These are phyloP conservation scores for Rhinoptilus africanus DNA, from an alignment of 2,113 vertebrate genomes.

Conservation along the genomic window DNA sequence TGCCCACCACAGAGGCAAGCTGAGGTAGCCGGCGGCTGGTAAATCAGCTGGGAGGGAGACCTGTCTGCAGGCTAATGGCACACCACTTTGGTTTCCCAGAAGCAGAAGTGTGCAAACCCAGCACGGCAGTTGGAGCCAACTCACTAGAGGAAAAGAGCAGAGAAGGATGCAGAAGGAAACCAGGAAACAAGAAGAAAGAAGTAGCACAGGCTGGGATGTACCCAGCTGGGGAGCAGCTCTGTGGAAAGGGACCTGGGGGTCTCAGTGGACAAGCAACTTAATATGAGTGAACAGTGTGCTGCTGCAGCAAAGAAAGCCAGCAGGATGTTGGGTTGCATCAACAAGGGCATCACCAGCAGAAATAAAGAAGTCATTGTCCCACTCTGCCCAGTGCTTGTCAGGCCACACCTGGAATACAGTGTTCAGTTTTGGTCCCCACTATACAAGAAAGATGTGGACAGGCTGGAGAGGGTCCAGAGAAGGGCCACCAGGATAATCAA, in stretches of 20 bases:
- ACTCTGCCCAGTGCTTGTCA: background rate
- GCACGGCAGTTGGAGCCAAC: background rate
- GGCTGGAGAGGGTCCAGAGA: background rate
- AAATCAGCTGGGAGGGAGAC: background rate
- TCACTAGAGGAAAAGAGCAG: background rate
- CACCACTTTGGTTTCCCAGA: background rate
- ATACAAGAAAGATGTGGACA: background rate
- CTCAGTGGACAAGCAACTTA: background rate
- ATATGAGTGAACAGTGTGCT: background rate
- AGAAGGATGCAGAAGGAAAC: background rate
- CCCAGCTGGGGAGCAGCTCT: too few species aligned
- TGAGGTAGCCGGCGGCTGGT: too few species aligned
- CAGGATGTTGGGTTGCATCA: background rate
- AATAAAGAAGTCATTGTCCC: background rate
- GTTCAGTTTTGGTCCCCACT: background rate
- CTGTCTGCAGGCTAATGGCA: background rate
- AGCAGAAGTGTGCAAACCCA: background rate
- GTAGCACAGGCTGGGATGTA: background rate
- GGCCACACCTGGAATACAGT: background rate
- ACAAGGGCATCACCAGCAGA: background rate
- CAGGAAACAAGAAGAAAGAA: background rate
- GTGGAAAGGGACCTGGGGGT: background rate
- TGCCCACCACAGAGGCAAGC: background rate
- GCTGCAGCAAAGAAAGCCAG: background rate
- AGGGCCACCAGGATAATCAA: background rate